Conservation (phyloP, 2,888 invertebrate genomes). For the Microchrysa polita region DNA sequence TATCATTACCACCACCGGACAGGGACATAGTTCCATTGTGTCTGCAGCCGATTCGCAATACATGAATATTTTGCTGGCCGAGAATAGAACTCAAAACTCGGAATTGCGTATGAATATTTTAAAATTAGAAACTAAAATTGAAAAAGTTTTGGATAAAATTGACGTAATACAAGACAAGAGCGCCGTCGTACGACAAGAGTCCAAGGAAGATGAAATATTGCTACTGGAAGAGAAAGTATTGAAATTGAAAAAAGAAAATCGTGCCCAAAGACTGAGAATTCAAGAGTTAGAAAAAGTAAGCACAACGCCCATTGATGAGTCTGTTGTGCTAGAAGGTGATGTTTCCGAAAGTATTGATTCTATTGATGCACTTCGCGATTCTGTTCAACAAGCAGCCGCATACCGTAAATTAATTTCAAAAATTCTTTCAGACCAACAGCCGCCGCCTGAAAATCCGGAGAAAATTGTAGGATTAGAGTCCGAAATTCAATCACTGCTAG, state of each 20-base stretch:
- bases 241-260: slow-evolving; percentile 61
- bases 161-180: slow-evolving; percentile 50
- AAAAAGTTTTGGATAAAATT: slow-evolving; percentile 69
- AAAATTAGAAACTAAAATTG: slow-evolving; percentile 73
- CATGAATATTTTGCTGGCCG: slow-evolving; percentile 68
- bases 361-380: no score
- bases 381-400: no score
- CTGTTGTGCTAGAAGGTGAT: no score
- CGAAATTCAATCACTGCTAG: no score
- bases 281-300: background rate
- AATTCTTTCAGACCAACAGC: background rate
- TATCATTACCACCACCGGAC: background rate
- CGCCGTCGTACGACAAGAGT: slow-evolving; percentile 48
- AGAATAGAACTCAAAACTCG: slow-evolving; percentile 72
- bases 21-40: background rate
- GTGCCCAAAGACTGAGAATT: slow-evolving; percentile 54
- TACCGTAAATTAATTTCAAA: no score
- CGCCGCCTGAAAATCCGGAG: background rate
- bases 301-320: no score
- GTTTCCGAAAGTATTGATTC: no score
- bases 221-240: slow-evolving; percentile 61
- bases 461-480: no score
- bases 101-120: slow-evolving; percentile 73
- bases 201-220: slow-evolving; percentile 56
- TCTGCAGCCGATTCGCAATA: slow-evolving; percentile 60